Conservation (phyloP, 2,888 invertebrate species). For the Phanerotoma sp. region DNA sequence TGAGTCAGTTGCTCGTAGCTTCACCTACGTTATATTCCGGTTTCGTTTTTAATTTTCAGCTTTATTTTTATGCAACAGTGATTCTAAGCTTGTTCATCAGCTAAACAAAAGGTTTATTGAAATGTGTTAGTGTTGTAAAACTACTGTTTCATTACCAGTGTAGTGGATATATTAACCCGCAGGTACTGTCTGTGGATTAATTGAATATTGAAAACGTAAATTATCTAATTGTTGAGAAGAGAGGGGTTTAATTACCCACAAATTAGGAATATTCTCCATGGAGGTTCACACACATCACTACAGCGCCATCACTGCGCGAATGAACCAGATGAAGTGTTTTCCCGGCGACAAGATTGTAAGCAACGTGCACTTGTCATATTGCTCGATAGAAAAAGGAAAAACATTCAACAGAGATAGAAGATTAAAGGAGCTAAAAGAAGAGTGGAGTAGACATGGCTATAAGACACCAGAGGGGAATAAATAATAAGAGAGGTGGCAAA, state of each 20-base stretch:
- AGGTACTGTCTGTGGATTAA: no score
- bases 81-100: slow-evolving; percentile 2
- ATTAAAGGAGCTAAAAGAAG: slow-evolving; percentile 2
- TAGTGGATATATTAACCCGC: neutral
- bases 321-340: slow-evolving; percentile 56
- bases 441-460: slow-evolving; percentile 7
- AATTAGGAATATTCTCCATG: slow-evolving; percentile 44
- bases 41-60: neutral
- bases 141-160: neutral
- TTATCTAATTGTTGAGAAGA: no score
- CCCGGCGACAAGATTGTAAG: slow-evolving; percentile 54
- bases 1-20: slow-evolving; percentile 4
- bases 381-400: slow-evolving; percentile 14
- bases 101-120: neutral
- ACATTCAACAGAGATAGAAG: slow-evolving; percentile 4
- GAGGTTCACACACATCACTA: slow-evolving; percentile 54
- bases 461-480: neutral
- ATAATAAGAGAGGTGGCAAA: slow-evolving; percentile 1
- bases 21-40: neutral
- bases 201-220: no score
- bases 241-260: no score
- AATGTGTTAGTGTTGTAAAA: neutral
- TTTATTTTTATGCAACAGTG: no score
- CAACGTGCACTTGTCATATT: slow-evolving; percentile 24
- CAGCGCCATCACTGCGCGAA: slow-evolving; percentile 50